Evolutionary conservation across 2,797 vertebrate species (phyloP).

Genomic region (Arnoldichthys spilopterus): DNA sequence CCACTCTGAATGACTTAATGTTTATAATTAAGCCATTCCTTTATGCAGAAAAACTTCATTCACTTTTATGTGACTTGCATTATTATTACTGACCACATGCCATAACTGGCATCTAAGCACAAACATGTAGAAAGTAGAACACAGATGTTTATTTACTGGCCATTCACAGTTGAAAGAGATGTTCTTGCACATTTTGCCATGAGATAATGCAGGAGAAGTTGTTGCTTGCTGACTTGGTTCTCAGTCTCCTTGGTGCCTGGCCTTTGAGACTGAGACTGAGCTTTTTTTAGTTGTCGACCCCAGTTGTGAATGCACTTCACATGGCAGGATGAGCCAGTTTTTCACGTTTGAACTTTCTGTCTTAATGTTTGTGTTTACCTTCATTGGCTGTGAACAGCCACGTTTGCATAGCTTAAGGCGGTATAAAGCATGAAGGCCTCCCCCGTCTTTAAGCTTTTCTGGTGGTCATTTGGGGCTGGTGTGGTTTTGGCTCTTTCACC

Average conservation of each 20-base stretch:
- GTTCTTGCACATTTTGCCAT: not conserved
- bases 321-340: slow-evolving; percentile 70
- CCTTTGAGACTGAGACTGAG: not conserved
- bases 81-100: no score
- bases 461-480: not conserved
- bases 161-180: not conserved
- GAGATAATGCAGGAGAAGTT: not conserved
- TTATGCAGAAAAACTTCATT: no score
- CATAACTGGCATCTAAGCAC: no score
- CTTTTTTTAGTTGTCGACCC: not conserved
- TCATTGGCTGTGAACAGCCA: not conserved
- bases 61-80: no score
- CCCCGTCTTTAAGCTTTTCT: not conserved
- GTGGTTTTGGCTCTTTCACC: not conserved
- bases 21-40: no score
- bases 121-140: not conserved
- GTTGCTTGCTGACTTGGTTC: not conserved
- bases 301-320: slow-evolving; percentile 2
- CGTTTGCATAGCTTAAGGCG: slow-evolving; percentile 29
- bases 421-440: not conserved
- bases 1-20: no score
- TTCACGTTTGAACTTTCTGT: slow-evolving; percentile 29
- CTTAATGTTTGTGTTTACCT: slow-evolving; percentile 22
- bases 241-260: not conserved
- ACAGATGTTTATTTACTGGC: not conserved